A percentile compares a stretch with the other conserved stretches of the same genome.
Evolutionary conservation across 2,113 vertebrate genomes (phyloP).

Genomic region (Stictonetta naevosa): DNA sequence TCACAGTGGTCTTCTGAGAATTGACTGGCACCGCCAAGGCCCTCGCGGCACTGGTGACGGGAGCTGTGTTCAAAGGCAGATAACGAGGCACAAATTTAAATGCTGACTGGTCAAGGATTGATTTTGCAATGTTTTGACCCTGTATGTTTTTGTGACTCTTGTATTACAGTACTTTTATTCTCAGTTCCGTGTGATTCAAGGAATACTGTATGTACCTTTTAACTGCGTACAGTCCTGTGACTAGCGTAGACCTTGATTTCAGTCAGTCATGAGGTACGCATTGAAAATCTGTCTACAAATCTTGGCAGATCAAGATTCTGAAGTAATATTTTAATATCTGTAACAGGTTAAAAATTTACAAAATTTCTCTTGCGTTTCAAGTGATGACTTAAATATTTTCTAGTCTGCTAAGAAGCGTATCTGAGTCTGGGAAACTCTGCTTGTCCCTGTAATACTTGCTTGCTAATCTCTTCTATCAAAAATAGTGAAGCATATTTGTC

Average conservation of each 20-base stretch:
- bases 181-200: background rate
- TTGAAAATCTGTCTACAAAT: background rate
- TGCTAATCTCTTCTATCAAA: background rate
- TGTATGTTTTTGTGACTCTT: background rate
- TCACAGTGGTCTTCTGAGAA: background rate
- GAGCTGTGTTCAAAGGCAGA: background rate
- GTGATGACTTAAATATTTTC: background rate
- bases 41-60: accelerated
- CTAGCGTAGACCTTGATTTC: background rate
- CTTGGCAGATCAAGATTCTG: background rate
- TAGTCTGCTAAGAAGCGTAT: background rate
- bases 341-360: background rate
- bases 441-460: background rate
- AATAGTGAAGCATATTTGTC: background rate
- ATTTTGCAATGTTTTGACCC: background rate
- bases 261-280: background rate
- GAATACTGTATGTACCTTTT: background rate
- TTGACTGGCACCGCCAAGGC: background rate
- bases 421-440: background rate
- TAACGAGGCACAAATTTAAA: accelerated
- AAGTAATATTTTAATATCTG: background rate
- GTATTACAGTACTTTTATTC: background rate
- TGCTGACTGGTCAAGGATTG: background rate
- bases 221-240: background rate
- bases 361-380: background rate